Percentiles rank a stretch among this genome's conserved stretches.
Conservation (phyloP, 2,113 vertebrate species). For the Tychaedon coryphoeus region DNA sequence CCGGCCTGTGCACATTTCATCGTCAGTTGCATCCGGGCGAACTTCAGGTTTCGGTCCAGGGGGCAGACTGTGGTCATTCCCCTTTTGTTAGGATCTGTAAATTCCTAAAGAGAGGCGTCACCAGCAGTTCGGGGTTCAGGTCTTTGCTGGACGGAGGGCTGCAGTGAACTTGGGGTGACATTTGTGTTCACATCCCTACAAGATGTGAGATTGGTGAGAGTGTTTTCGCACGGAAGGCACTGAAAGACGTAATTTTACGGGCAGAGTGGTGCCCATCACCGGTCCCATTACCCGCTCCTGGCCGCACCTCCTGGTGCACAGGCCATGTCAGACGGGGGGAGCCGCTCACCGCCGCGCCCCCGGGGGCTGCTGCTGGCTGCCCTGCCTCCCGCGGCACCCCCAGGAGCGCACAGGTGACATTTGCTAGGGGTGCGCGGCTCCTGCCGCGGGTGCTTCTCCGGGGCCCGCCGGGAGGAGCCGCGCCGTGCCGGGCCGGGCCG, state of each 20-base stretch:
- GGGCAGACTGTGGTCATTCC: neutral
- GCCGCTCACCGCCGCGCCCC: neutral
- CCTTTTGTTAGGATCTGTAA: too few relatives aligned
- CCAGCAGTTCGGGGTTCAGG: neutral
- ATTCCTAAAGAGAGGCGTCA: neutral
- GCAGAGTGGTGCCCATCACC: too few relatives aligned
- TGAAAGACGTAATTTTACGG: neutral
- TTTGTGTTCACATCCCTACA: neutral
- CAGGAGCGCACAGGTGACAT: neutral
- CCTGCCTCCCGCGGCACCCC: too few relatives aligned
- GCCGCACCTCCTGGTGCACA: neutral
- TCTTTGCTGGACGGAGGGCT: neutral
- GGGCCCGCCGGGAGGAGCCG: slow-evolving; percentile 51
- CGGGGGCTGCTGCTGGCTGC: neutral
- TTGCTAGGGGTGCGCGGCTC: slow-evolving; percentile 64
- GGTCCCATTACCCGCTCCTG: neutral
- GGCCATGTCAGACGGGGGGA: neutral
- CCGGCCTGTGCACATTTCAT: neutral
- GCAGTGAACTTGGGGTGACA: neutral
- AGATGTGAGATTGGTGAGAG: neutral
- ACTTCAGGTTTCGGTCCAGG: neutral
- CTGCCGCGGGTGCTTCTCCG: too few relatives aligned
- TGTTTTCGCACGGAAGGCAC: neutral
- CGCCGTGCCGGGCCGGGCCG: too few relatives aligned
- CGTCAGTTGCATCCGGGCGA: neutral